Base-by-base conservation (phyloP, 1,140 invertebrate genomes). In the Bombyx mandarina region DNA sequence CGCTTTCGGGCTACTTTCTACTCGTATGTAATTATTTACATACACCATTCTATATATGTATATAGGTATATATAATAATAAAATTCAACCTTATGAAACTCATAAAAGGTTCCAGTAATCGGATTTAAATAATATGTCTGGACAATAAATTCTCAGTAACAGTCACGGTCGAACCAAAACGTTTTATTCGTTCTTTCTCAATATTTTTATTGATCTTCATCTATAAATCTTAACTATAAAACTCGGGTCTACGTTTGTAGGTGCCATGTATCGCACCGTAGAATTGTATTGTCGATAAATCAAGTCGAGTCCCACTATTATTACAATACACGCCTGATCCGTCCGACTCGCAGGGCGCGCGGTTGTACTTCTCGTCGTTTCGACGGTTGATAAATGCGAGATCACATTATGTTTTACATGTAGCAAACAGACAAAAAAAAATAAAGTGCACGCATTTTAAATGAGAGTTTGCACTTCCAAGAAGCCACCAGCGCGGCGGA, bases 191-290 rank as follows among this genome's bases (percentile, higher is more conserved):
- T 55, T 44, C 44, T 12, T 61, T 73, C 58, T 58, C 52, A 46
- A 73, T 71, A 66, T 65, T 67, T 73, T 69, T 71, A 71, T 73
- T 69, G 71, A 67, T 62, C 56, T 56, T 63, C 53, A 43, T 67
- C 66, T 54, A 69, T 71, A 69, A 69, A 71, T 71, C 66, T 66
- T 49, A 43, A 56, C 54, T 65, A 69, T 71, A 73, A 75, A 70
- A 64, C 52, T 55, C 56, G 58, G 58, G 59, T 51, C 56, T 55
- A 63, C 59, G 60, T 49, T 65, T 51, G 43, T 52, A 70, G 70
- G 65, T 69, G 70, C 61, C 55, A 61, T 63, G 59, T 64, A 63
- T 63, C 65, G 64, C 70, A 65, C 55, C 54, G 55, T 49, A 57
- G 48, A 35, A 57, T 45, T 54, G 50, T 52, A 65, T 61, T 56